Evolutionary conservation across 2,888 invertebrate genomes (phyloP), one percentile per base, ranked within the genome.

Genomic region (Polyploca ridens): DNA sequence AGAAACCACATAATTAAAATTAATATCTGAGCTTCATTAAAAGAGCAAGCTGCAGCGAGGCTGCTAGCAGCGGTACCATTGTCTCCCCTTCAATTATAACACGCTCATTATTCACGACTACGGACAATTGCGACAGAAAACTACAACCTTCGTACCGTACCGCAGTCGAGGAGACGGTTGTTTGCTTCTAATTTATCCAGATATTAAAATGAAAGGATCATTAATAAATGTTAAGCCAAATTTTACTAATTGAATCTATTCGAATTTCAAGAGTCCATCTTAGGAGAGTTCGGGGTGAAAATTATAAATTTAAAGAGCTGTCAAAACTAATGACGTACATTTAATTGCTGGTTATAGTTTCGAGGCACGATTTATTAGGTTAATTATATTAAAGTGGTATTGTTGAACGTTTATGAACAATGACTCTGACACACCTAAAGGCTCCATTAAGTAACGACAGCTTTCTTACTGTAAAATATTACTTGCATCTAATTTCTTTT

Each of bases 21-120:
- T n/a, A 46, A 49, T 49, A 49, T 49, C 16, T 16, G 49, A 54
- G 54, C 54, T 54, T 54, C 54, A 54, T 19, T 54, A 54, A 7
- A 16, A 10, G 19, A n/a, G 54, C 54, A 10, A 54, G 10, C 10
- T 54, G 54, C 54, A 54, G 16, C 54, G 10, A 19, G 10, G 16
- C 54, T 10, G 19, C 54, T 19, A 16, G 16, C 54, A 10, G 54
- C 19, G 46, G 46, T 46, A 54, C 54, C 54, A 54, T 19, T 54
- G 54, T 19, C 19, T 8, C 19, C 46, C 54, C 54, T 19, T 10
- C 54, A 54, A 54, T 54, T 54, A 54, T 19, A 19, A 19, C 54
- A 19, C 19, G 19, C 19, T 54, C 54, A 54, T 54, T 54, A 54
- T 54, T 19, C 49, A 49, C 49, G 49, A 54, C 54, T 19, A n/a